Percentiles rank a stretch among this genome's conserved stretches.
Conservation (phyloP, 2,888 invertebrate genomes). For the Acleris cristana region DNA sequence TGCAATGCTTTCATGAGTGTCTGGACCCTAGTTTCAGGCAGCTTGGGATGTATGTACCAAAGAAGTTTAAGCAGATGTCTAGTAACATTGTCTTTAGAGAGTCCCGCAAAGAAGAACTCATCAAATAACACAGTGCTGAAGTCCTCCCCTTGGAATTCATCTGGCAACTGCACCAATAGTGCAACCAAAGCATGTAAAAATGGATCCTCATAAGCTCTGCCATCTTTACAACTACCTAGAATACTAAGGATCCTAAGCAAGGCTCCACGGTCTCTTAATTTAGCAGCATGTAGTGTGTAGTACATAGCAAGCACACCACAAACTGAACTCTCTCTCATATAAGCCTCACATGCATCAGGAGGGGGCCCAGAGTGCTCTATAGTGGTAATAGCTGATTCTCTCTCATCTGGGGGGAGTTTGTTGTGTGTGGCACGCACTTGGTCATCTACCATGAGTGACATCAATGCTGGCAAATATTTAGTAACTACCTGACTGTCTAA, state of each 20-base stretch:
- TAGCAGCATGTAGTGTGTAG: constrained; percentile 94
- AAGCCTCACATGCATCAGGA: constrained; percentile 96
- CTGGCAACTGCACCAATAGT: constrained; percentile 92
- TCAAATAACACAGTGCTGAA: constrained; percentile 98
- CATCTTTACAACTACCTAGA: constrained; percentile 94
- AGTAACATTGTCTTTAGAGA: constrained; percentile 95
- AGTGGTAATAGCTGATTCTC: constrained; percentile 95
- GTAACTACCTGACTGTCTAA: constrained; percentile 96
- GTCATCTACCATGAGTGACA: constrained; percentile 96
- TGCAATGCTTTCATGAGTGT: constrained; percentile 92
- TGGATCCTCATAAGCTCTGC: constrained; percentile 97
- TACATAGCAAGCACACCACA: constrained; percentile 97
- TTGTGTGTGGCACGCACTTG: constrained; percentile 92
- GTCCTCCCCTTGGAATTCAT: constrained; percentile 96
- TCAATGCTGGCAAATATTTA: constrained; percentile 96
- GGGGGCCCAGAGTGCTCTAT: constrained; percentile 97
- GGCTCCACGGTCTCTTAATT: constrained; percentile 91
- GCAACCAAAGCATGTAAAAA: constrained; percentile 96
- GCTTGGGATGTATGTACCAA: constrained; percentile 94
- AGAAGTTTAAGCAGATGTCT: constrained; percentile 95
- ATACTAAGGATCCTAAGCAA: constrained; percentile 94
- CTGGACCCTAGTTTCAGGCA: constrained; percentile 91
- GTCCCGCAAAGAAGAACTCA: constrained; percentile 96
- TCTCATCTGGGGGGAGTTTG: constrained; percentile 95
- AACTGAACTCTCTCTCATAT: constrained; percentile 95